Evolutionary conservation across 53 echinoderm and acorn worm species (phyloP), one percentile per base, ranked within the genome.

Genomic region (Hippasteria phrygiana): DNA sequence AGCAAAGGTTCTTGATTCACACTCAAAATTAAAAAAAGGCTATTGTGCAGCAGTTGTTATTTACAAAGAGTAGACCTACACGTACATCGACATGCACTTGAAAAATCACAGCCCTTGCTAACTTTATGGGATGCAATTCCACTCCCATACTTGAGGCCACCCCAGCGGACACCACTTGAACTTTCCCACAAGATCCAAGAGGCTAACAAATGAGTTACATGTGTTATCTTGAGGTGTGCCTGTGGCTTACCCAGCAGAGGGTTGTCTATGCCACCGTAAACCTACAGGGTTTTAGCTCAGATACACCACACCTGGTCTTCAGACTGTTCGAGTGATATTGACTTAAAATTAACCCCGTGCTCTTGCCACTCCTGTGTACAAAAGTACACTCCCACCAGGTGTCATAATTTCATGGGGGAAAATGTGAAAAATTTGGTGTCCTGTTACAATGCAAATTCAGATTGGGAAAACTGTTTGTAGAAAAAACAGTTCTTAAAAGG

Each of bases 201-300:
- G 69, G 85, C 47, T 37, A 85, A 54, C 71, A 71, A 85, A 85
- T 85, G 70, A 85, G 85, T 37, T 69, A 85, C 85, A 85, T 70
- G 39, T 85, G 85, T 79, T 75, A 81, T 85, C 46, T 70, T 71
- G 35, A 54, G 43, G 85, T 71, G 48, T 51, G 85, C 85, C 85
- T 26, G 26, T 24, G 69, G 65, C 70, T 12, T 71, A 26, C 85
- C 85, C 85, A 85, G 85, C 51, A 36, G 85, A 42, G 32, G 47
- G 36, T 85, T 70, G 64, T 39, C 69, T 31, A 59, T 59, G 20
- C 59, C 20, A 20, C 62, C n/a, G n/a, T n/a, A 51, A 33, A 54
- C 77, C 37, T 55, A 56, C 50, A 22, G 78, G 63, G 39, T 41
- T 70, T 50, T 55, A 38, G 38, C 39, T 2, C 27, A 71, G 85